Evolutionary conservation across 1,140 invertebrate species (phyloP).

Genomic region (Caligus rogercresseyi): DNA sequence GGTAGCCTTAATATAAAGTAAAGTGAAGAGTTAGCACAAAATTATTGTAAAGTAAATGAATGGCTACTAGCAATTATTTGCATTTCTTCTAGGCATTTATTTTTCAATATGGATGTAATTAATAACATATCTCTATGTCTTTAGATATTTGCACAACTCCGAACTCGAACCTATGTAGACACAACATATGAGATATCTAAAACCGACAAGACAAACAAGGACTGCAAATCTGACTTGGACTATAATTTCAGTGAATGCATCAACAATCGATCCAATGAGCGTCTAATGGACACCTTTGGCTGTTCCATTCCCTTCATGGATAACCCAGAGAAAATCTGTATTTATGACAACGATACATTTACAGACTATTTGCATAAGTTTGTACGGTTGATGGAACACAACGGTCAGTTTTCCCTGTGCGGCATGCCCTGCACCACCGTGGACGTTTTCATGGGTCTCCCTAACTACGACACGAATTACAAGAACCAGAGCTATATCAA

Average conservation of each 20-base stretch:
- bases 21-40: too few species aligned
- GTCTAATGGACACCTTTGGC: not conserved
- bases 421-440: not conserved
- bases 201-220: not conserved
- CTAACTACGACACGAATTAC: not conserved
- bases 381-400: not conserved
- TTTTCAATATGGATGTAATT: not conserved
- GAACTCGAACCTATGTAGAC: not conserved
- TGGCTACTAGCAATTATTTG: too few species aligned
- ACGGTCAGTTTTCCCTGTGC: not conserved
- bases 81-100: not conserved
- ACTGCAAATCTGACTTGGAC: not conserved
- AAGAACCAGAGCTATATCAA: not conserved
- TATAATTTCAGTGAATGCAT: not conserved
- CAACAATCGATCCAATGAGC: not conserved
- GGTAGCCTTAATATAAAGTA: too few species aligned
- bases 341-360: not conserved
- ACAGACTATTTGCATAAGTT: not conserved
- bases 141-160: not conserved
- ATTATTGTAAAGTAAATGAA: too few species aligned
- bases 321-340: not conserved
- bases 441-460: not conserved
- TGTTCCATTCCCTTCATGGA: not conserved
- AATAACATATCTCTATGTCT: too few species aligned
- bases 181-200: not conserved